Base-by-base conservation (phyloP, 2,888 invertebrate genomes). In the Congeria kusceri region DNA sequence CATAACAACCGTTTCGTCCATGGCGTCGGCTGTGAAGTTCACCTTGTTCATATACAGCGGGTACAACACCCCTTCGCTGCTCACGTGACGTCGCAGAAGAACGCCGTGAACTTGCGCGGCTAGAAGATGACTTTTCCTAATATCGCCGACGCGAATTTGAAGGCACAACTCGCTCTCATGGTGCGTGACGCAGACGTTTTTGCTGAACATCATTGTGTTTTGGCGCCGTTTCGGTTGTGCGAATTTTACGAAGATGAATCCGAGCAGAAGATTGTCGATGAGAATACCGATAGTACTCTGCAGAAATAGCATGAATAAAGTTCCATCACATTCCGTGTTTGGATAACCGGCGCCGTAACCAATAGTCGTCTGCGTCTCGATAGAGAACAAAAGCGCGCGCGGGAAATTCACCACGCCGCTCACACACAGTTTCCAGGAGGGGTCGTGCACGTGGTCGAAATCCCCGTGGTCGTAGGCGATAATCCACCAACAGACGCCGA, bases 361-460 rank as follows among this genome's bases (percentile, higher is more conserved):
- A 86, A 98, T 98, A 9, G 98, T 98, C 93, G 98, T 98, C 93
- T 99, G 98, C 1, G 98, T 98, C 94, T 99, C 99, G 39, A 99
- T 96, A 84, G 98, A 98, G 94, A 98, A 99, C 44, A 99, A 95
- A 93, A 99, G 97, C 90, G 98, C 97, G 67, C 98, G 97, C 69
- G 97, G 96, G 93, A 98, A 98, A 69, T 96, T 95, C 89, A 96
- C 95, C 82, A 99, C 96, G 87, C 97, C 96, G 64, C 95, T 95
- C 78, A 94, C 90, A 80, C 94, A 94, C 3, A 93, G 93, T 44
- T 86, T 86, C 92, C 93, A 92, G 46, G 86, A 77, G 0, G 85
- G 77, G 18, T 91, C 87, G 53, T 84, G 65, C 13, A 80, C 66
- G 59, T 88, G 83, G n/a, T 86, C 90, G 39, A 93, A 89, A 83